These are phyloP conservation scores for Polyploca ridens DNA, from an alignment of 2,888 invertebrate species.

Conservation along the genomic window DNA sequence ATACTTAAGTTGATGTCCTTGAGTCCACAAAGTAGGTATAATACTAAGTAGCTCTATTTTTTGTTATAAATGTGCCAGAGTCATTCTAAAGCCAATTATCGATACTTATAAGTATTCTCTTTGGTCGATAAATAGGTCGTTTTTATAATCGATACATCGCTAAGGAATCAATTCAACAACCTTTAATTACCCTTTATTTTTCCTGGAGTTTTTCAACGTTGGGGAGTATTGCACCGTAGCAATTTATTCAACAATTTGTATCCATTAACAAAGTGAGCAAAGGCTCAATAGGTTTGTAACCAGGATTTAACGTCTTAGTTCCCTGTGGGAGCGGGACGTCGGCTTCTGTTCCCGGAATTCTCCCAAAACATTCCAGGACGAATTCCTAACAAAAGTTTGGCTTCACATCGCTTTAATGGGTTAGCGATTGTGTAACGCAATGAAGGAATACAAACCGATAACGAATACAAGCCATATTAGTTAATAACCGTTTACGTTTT, in stretches of 20 bases:
- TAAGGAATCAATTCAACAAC: neutral
- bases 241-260: conserved; percentile 67
- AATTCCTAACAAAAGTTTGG: conserved; percentile 72
- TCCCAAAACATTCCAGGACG: conserved; percentile 72
- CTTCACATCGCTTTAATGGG: conserved; percentile 47
- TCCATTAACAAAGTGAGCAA: conserved; percentile 68
- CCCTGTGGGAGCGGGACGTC: conserved; percentile 53
- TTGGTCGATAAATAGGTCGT: conserved; percentile 20
- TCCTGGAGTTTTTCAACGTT: conserved; percentile 38
- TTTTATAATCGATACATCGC: conserved; percentile 12
- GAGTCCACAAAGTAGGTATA: neutral
- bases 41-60: neutral
- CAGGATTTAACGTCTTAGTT: conserved; percentile 78
- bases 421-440: conserved; percentile 40
- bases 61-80: conserved; percentile 22
- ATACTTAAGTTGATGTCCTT: neutral
- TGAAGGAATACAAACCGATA: neutral
- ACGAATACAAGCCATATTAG: neutral
- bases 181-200: conserved; percentile 23
- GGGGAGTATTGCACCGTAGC: conserved; percentile 43
- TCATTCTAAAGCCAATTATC: conserved; percentile 49
- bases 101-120: conserved; percentile 48
- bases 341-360: conserved; percentile 65
- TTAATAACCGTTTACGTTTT: neutral
- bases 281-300: conserved; percentile 71